Percentiles rank a stretch among this genome's conserved stretches.
Evolutionary conservation across 2,888 invertebrate species (phyloP).

Genomic region (Serrognathus titanus): DNA sequence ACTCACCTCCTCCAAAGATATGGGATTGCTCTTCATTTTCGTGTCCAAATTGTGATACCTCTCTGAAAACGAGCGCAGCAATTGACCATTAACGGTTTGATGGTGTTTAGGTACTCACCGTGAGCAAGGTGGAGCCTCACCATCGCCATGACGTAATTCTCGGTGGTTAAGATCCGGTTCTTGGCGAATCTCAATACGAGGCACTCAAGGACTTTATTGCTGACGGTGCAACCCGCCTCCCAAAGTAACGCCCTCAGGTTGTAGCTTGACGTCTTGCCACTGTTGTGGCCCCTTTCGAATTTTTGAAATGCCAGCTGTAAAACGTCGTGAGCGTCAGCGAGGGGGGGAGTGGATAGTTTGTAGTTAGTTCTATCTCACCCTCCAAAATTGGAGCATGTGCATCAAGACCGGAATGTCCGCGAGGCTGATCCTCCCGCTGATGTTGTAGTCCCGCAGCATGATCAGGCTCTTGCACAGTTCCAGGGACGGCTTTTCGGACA

Average conservation of each 20-base stretch:
- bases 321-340: not conserved
- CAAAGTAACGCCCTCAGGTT: conserved; percentile 61
- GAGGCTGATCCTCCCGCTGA: conserved; percentile 60
- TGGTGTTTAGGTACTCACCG: conserved; percentile 54
- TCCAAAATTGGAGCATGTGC: conserved; percentile 64
- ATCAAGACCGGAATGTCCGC: conserved; percentile 61
- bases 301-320: conserved; percentile 58
- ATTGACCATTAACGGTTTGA: too few relatives aligned
- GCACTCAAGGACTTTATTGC: conserved; percentile 74
- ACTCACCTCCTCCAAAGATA: conserved; percentile 68
- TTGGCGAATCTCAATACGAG: conserved; percentile 65
- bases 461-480: conserved; percentile 67
- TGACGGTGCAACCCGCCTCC: conserved; percentile 68
- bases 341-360: too few relatives aligned
- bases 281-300: conserved; percentile 54
- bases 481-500: conserved; percentile 59
- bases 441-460: conserved; percentile 64
- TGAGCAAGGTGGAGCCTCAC: conserved; percentile 62
- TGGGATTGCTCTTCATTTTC: conserved; percentile 68
- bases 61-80: conserved; percentile 60
- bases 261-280: conserved; percentile 61
- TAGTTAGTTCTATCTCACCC: conserved; percentile 42
- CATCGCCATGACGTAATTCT: conserved; percentile 64
- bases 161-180: conserved; percentile 56
- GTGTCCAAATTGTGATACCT: conserved; percentile 67